Evolutionary conservation across 2,113 vertebrate species (phyloP), one percentile per base, ranked within the genome.

Genomic region (Cygnus buccinator): DNA sequence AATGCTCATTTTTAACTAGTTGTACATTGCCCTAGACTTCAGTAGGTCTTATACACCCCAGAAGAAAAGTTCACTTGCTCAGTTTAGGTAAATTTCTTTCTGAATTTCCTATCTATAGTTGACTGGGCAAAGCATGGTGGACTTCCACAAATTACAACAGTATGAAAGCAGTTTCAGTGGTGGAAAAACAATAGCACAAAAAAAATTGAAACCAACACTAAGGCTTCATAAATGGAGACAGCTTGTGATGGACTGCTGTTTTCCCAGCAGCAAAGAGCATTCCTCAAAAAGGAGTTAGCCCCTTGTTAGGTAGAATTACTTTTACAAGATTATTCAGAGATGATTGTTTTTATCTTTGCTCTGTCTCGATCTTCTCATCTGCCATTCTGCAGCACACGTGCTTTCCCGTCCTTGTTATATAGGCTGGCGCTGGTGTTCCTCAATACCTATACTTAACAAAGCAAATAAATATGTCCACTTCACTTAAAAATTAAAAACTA

Each of bases 341-440:
- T 25, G 0, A 54, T 66, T 74, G 31, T 31, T 93, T 95, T 89
- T 78, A 31, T n/a, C 26, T 86, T 75, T 78, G 28, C 6, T n/a
- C 18, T 76, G 11, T 46, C n/a, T 84, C 29, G 39, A 6, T 4
- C 35, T 92, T 80, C 48, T 54, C 7, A 44, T 23, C 5, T 55
- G 15, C 9, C 2, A 11, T 81, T 78, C 33, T 28, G 33, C 5
- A 43, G 28, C 5, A 10, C 31, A n/a, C 0, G 2, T n/a, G 14
- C 18, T 91, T 96, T 88, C 54, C n/a, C 39, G 25, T 41, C 44
- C 50, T 48, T 59, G 8, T 46, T 28, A 61, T 43, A 66, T 1
- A 2, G n/a, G 5, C 25, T 63, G 23, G 7, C 86, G 39, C 9
- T 10, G 4, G 10, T 4, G 2, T 72, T 57, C 68, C 25, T 52